Evolutionary conservation across 2,113 vertebrate species (phyloP).

Genomic region (Casuarius casuarius): DNA sequence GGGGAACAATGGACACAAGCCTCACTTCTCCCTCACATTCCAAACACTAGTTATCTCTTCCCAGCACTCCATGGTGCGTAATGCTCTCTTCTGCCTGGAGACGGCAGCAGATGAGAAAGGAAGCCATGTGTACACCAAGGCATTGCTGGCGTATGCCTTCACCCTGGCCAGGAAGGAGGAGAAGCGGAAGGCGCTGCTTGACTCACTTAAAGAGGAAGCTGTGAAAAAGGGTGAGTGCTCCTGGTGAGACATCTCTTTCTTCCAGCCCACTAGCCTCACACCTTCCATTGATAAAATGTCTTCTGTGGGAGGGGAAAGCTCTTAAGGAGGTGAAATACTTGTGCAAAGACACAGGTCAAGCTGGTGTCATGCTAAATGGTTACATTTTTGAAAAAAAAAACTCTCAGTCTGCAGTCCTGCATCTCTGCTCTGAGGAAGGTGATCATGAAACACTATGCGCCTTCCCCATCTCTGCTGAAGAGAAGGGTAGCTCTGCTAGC

Average conservation of each 20-base stretch:
- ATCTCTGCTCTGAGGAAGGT: neutral
- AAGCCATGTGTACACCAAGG: conserved; percentile 57
- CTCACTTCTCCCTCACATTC: neutral
- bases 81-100: conserved; percentile 66
- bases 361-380: neutral
- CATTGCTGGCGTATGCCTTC: conserved; percentile 74
- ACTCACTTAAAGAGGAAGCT: conserved; percentile 46
- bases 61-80: conserved; percentile 55
- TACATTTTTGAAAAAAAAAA: neutral
- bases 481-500: neutral
- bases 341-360: neutral
- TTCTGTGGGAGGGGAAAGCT: neutral
- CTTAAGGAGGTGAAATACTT: neutral
- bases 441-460: neutral
- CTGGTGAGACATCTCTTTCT: neutral
- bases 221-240: conserved; percentile 61
- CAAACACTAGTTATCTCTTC: too few relatives aligned
- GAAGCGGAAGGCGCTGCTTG: conserved; percentile 9
- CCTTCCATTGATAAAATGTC: neutral
- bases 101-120: neutral
- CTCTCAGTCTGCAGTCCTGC: neutral
- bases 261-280: neutral
- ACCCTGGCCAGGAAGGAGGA: conserved; percentile 60
- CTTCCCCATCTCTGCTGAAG: neutral
- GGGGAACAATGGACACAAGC: neutral